Percentiles rank a stretch among this genome's conserved stretches.
phyloP scores from a whole-genome alignment of 2,888 invertebrate species.

The Heliconius sara region DNA sequence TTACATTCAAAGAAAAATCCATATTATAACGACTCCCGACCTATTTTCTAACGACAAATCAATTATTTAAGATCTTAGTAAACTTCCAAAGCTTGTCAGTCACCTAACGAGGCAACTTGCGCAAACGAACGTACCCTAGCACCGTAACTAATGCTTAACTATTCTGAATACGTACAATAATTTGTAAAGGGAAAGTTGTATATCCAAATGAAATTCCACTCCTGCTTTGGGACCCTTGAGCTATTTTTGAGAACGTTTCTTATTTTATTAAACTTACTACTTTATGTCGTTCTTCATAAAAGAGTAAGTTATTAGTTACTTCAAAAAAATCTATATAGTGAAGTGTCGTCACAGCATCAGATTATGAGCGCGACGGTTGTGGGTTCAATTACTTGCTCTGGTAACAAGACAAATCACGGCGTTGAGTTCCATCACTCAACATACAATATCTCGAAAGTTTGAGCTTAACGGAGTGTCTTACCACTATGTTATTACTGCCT shows the following conservation, averaged over 20 bases:
- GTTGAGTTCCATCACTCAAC: too few species aligned
- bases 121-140: constrained; percentile 53
- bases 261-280: background rate
- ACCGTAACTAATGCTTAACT: constrained; percentile 54
- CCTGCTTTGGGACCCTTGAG: constrained; percentile 9
- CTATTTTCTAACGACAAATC: constrained; percentile 22
- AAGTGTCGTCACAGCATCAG: too few species aligned
- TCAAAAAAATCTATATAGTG: too few species aligned
- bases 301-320: background rate
- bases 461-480: background rate
- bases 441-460: too few species aligned
- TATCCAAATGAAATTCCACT: constrained; percentile 38
- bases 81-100: constrained; percentile 46
- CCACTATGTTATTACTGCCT: background rate
- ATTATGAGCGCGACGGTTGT: too few species aligned
- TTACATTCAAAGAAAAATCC: background rate
- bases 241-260: background rate
- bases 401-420: too few species aligned
- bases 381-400: too few species aligned
- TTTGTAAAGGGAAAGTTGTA: constrained; percentile 45
- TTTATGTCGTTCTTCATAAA: background rate
- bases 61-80: constrained; percentile 32
- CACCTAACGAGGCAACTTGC: constrained; percentile 52
- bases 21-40: background rate
- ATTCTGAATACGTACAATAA: constrained; percentile 47